Percentiles rank a stretch among this genome's conserved stretches.
Conservation (phyloP, 2,797 vertebrate species). For the Lepidocolaptes lacrymiger region DNA sequence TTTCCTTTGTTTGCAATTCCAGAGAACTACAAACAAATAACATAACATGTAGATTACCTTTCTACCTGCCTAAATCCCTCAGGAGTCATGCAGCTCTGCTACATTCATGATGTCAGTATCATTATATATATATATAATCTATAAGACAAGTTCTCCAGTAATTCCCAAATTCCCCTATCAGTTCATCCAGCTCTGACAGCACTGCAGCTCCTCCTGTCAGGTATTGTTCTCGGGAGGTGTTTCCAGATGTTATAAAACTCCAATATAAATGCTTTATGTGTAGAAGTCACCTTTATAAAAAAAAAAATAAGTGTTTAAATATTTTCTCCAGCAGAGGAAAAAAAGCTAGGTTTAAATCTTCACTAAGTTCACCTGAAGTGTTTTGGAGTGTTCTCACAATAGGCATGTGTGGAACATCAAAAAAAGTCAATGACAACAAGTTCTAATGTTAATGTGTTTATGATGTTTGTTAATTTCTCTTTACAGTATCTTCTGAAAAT, state of each 20-base stretch:
- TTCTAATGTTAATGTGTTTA: not conserved
- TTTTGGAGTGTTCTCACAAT: not conserved
- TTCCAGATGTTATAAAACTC: constrained; percentile 59
- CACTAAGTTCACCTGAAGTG: not conserved
- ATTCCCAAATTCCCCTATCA: constrained; percentile 31
- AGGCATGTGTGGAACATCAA: not conserved
- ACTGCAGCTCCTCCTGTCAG: constrained; percentile 20
- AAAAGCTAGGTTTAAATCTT: not conserved
- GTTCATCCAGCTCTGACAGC: constrained; percentile 13
- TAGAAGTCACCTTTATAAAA: constrained; percentile 25
- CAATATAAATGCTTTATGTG: constrained; percentile 1
- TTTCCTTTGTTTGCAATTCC: not conserved
- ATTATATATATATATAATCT: not conserved
- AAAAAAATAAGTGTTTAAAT: not conserved
- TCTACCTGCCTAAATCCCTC: not conserved
- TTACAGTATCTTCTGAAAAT: not conserved
- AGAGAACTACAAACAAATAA: not conserved
- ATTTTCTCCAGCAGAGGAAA: not conserved
- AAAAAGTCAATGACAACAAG: not conserved
- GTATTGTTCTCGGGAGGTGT: constrained; percentile 24
- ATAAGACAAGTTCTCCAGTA: constrained; percentile 13
- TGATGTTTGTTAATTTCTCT: not conserved
- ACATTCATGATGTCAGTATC: not conserved
- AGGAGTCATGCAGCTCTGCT: constrained; percentile 3
- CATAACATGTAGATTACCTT: not conserved